Percentiles rank a stretch among this genome's conserved stretches.
These are phyloP conservation scores for Talpa occidentalis DNA, from an alignment of 2,113 vertebrate species.

Conservation along the genomic window DNA sequence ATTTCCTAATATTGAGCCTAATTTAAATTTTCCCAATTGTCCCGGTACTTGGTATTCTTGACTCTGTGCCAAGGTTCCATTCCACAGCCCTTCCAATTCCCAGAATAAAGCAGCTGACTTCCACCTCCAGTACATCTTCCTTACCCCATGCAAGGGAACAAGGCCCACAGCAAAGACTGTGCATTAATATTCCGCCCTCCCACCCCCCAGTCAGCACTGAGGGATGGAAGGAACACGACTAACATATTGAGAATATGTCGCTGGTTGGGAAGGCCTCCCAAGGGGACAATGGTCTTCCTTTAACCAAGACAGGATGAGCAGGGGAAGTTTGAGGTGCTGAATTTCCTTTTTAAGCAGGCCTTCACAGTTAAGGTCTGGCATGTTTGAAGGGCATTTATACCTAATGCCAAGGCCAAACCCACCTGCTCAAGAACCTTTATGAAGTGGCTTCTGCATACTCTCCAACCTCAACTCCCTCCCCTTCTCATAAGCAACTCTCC, in stretches of 20 bases:
- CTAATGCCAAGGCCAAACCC: not conserved
- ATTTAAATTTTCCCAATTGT: not conserved
- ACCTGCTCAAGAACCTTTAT: not conserved
- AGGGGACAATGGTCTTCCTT: not conserved
- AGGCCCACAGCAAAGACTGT: not conserved
- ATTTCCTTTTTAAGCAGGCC: not conserved
- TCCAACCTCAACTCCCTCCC: not conserved
- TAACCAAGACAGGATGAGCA: not conserved
- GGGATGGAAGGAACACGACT: not conserved
- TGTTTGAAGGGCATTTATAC: not conserved
- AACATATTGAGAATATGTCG: not conserved
- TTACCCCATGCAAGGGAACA: not conserved
- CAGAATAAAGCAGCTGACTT: not conserved
- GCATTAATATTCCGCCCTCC: not conserved
- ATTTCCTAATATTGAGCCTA: not conserved
- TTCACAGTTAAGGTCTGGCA: not conserved
- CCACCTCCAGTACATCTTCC: not conserved
- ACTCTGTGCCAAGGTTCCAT: not conserved
- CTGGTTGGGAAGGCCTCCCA: not conserved
- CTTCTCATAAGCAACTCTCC: not conserved
- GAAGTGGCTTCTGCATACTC: not conserved
- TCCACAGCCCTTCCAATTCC: not conserved
- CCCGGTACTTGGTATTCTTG: not conserved
- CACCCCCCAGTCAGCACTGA: accelerated
- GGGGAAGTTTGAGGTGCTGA: no score